Percentiles rank a stretch among this genome's conserved stretches.
Conservation (phyloP, 2,888 invertebrate species). For the Esperia sulphurella region DNA sequence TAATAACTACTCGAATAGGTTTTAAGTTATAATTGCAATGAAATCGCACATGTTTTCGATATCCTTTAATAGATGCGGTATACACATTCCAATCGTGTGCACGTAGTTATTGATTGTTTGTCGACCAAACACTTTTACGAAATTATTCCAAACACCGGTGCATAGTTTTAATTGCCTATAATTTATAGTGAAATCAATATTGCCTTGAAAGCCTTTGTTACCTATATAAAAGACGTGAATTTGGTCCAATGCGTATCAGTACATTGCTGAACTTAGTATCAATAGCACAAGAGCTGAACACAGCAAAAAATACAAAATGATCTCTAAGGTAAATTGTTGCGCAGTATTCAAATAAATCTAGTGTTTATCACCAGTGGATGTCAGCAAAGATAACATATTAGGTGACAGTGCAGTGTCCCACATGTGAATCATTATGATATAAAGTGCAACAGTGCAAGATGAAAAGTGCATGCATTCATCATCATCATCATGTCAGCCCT, state of each 20-base stretch:
- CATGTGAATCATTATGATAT: too few species aligned
- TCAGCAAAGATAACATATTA: too few species aligned
- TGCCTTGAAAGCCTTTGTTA: constrained; percentile 2
- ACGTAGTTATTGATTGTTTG: background rate
- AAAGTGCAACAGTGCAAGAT: too few species aligned
- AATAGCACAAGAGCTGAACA: background rate
- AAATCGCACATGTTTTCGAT: too few species aligned
- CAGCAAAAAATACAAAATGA: background rate
- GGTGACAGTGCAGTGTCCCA: too few species aligned
- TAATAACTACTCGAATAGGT: too few species aligned
- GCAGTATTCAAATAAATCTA: background rate
- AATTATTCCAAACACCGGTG: background rate
- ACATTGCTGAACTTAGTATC: background rate
- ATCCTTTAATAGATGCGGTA: too few species aligned
- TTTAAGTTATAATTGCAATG: too few species aligned
- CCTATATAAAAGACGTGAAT: constrained; percentile 5
- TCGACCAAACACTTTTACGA: constrained; percentile 2
- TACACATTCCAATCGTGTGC: background rate
- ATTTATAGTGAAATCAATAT: constrained; percentile 6
- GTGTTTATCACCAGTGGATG: too few species aligned
- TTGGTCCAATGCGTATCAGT: constrained; percentile 2
- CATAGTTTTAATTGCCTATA: background rate
- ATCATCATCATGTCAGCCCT: too few species aligned
- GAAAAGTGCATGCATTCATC: too few species aligned
- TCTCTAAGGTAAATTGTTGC: background rate